Conservation (phyloP, 2,113 vertebrate genomes). For the Corythaeola cristata region DNA sequence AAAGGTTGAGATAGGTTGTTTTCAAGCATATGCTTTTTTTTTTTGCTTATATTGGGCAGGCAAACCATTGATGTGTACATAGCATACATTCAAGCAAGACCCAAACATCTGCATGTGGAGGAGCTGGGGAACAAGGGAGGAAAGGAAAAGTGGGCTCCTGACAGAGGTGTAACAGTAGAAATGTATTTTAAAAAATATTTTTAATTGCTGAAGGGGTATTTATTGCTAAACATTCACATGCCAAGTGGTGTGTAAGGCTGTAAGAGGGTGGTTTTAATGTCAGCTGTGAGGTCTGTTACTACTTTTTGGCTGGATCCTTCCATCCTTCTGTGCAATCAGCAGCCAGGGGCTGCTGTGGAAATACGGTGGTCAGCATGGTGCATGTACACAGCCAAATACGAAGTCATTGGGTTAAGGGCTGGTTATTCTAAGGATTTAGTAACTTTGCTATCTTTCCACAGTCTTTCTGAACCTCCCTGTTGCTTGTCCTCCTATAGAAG, state of each 20-base stretch:
- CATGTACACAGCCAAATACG: not conserved
- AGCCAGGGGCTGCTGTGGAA: not conserved
- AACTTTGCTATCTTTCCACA: not conserved
- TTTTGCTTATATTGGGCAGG: not conserved
- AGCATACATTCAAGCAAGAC: not conserved
- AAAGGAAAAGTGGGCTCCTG: not conserved
- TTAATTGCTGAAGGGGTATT: not conserved
- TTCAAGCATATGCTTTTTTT: not conserved
- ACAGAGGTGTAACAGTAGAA: not conserved
- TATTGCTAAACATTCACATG: not conserved
- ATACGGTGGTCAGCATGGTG: not conserved
- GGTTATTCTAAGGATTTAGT: not conserved
- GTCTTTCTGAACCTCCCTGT: not conserved
- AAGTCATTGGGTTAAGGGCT: not conserved
- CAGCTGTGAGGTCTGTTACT: not conserved
- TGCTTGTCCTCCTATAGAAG: not conserved
- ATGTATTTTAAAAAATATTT: not conserved
- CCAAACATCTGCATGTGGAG: not conserved
- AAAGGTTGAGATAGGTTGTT: not conserved
- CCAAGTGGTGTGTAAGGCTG: not conserved
- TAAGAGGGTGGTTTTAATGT: not conserved
- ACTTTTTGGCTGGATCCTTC: not conserved
- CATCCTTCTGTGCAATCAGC: not conserved
- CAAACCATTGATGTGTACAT: not conserved
- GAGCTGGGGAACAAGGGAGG: not conserved